Conservation (phyloP, 2,113 vertebrate species). For the Neolamprologus modestus region DNA sequence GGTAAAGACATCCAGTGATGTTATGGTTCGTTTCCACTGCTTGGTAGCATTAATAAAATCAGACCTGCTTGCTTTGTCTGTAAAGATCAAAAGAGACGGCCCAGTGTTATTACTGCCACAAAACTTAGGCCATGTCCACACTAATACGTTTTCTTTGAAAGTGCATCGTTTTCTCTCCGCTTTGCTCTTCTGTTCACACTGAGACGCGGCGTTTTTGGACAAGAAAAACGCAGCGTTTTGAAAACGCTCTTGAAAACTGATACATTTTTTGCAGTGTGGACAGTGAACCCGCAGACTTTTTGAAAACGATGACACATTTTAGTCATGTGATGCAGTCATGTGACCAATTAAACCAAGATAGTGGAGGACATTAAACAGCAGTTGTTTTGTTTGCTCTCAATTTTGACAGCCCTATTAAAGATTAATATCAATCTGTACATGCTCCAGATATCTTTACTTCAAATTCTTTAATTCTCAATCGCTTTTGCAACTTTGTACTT, state of each 20-base stretch:
- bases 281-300: accelerated
- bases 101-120: background rate
- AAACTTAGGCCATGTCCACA: background rate
- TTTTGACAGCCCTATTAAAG: background rate
- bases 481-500: background rate
- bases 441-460: background rate
- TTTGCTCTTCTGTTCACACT: background rate
- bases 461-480: background rate
- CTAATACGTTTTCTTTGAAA: background rate
- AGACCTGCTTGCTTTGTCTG: background rate
- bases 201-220: accelerated
- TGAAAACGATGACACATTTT: background rate
- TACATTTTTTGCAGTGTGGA: background rate
- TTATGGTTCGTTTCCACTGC: background rate
- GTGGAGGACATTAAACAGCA: background rate
- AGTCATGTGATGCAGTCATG: background rate
- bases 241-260: background rate
- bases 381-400: background rate
- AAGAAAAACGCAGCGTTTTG: background rate
- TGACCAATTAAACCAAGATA: background rate
- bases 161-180: background rate
- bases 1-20: background rate
- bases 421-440: background rate
- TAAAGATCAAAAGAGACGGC: background rate
- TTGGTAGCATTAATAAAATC: background rate